A percentile compares a stretch with the other conserved stretches of the same genome.
These are phyloP conservation scores for Chelonia mydas DNA, from an alignment of 2,797 vertebrate species.

Conservation along the genomic window DNA sequence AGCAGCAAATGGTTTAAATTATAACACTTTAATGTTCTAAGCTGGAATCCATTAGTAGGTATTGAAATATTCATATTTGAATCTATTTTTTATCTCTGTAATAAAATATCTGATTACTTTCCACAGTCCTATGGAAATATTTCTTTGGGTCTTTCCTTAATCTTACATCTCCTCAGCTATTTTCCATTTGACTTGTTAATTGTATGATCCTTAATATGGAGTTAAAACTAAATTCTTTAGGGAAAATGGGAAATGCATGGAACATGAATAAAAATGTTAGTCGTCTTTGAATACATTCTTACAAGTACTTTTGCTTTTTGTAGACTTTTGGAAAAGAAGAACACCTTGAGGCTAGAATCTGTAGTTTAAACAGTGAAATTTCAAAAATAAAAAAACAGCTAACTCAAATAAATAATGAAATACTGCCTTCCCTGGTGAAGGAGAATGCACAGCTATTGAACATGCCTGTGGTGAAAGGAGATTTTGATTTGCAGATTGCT, in stretches of 20 bases:
- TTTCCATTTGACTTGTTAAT: not conserved
- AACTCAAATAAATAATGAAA: slow-evolving; percentile 81
- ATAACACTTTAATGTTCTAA: not conserved
- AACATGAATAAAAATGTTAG: not conserved
- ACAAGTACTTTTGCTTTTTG: slow-evolving; percentile 47
- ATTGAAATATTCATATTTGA: not conserved
- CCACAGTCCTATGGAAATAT: not conserved
- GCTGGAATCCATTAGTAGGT: not conserved
- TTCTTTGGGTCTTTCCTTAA: not conserved
- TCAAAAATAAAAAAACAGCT: slow-evolving; percentile 85
- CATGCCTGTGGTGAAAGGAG: slow-evolving; percentile 87
- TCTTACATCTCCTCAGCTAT: not conserved
- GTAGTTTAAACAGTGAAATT: slow-evolving; percentile 83
- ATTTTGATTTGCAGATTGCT: slow-evolving; percentile 87
- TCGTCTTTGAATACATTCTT: not conserved
- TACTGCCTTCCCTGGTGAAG: slow-evolving; percentile 84
- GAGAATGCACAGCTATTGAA: slow-evolving; percentile 87
- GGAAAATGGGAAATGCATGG: not conserved
- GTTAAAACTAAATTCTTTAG: not conserved
- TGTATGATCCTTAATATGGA: not conserved
- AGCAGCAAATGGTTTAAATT: not conserved
- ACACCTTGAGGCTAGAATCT: slow-evolving; percentile 79
- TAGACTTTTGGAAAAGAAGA: slow-evolving; percentile 77
- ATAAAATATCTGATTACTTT: not conserved
- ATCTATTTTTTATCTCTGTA: not conserved